Evolutionary conservation across 2,888 invertebrate genomes (phyloP), one percentile per base, ranked within the genome.

Genomic region (Serrognathus titanus): DNA sequence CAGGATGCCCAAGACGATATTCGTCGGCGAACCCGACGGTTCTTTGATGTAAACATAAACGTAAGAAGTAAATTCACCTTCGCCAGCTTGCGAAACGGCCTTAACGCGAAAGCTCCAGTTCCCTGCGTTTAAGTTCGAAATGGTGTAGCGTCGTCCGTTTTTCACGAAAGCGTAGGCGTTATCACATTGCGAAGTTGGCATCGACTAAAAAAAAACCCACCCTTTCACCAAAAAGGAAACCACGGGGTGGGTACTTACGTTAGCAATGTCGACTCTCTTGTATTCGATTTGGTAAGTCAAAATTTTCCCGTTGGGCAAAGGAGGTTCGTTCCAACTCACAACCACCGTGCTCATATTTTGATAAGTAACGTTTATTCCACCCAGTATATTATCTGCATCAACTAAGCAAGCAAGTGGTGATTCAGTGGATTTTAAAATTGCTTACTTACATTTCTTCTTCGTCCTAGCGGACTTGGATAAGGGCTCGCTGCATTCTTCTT

Each of bases 301-400:
- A 46, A 97, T 87, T 57, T 90, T 82, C 1, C 97, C 95, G 75
- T 98, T 98, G 0, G 97, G 96, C 60, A 86, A 79, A 16, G 72
- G 66, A 0, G 97, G 97, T 64, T 90, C 87, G 2, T 83, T 80
- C 97, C 97, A 97, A 24, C 79, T 82, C 2, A 94, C 78, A 47
- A 84, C 85, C 10, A 91, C 84, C 64, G 82, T 82, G 1, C 83
- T 83, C 16, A 75, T 69, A 59, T 79, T 82, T 53, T 75, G 66
- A 65, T 78, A 77, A 0, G 82, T 80, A 60, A 83, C 80, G 10
- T 78, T 77, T 13, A 86, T 74, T 57, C 81, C 76, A 10, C 51
- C 51, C 10, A 74, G 76, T 43, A 89, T 85, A 58, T 81, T 78
- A 73, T 94, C 92, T 48, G 88, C 89, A 63, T 82, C 80, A 13